Base-by-base conservation (phyloP, 35 echinoderm and acorn worm genomes). In the Ophioderma brevispina region DNA sequence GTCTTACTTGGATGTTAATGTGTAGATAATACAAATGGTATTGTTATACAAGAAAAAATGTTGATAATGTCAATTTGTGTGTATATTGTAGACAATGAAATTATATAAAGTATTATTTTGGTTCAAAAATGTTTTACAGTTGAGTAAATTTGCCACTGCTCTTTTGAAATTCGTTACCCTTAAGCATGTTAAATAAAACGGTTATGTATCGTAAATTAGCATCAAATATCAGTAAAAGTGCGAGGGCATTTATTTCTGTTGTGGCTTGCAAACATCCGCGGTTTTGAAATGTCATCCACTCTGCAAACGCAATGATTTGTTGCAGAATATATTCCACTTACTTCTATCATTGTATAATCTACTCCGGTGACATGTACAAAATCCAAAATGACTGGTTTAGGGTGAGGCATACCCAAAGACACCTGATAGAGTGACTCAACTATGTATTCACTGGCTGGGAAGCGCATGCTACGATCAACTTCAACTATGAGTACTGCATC, bases 321-420 rank as follows among this genome's bases (percentile, higher is more conserved):
- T 70, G 28, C 28, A 70, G 10, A 70, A 70, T 70, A 18, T n/a
- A 70, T 70, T 6, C 2, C 4, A 25, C 52, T 82, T 93, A 93
- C 94, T 90, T 96, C 90, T 38, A 96, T 82, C 64, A 86, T 64
- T 39, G 94, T 96, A 36, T 92, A 96, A 88, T 96, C 94, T 32
- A 96, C 38, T 37, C 78, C 87, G 33, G 63, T 89, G 25, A 92
- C 87, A 35, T 80, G 75, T 55, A 64, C 81, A 56, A 96, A 92
- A 83, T 96, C 94, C 50, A 96, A 77, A 11, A 96, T 90, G 4
- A 96, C 81, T 37, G 85, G 91, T 31, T 78, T 63, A 13, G 82
- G 36, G 81, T 86, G 82, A n/a, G 87, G 87, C 36, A 85, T 38
- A 18, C 35, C 55, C 36, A 79, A 76, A 0, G 79, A 40, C 13